Base-by-base conservation (phyloP, 53 echinoderm and acorn worm genomes). In the Zoroaster sp. region DNA sequence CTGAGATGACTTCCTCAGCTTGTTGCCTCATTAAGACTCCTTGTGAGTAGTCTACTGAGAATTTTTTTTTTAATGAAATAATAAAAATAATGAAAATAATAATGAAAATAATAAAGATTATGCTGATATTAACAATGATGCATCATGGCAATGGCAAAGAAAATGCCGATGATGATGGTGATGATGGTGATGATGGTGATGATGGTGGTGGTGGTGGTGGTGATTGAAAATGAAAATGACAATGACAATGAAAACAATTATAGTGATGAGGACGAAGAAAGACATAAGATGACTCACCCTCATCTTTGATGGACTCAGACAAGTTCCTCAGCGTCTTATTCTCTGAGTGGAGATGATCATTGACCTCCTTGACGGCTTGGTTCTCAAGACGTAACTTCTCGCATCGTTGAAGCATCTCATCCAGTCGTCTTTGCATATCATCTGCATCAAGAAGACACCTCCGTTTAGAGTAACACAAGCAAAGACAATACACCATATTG, bases 331-430 rank as follows among this genome's bases (percentile, higher is more conserved):
- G 87, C 39, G 88, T 66, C 40, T 69, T 72, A 74, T 96, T 98
- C 83, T 99, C 94, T 11, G 72, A 66, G 46, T 91, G 89, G 10
- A 99, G 86, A 14, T 79, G 91, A 39, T 96, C 91, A 55, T 99
- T 99, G 30, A 92, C 94, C 35, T 93, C 89, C 41, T 91, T 87
- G 33, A 99, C 93, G 17, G 94, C 91, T 21, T 88, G 73, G 63
- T 99, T 96, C 66, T 98, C 95, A 43, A 90, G 74, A 28, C 91
- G 72, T 59, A 93, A 73, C 42, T 88, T 54, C n/a, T 99, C 91
- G 38, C 99, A 96, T 2, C 73, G 74, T 21, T 91, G 55, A 35
- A 75, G 40, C 44, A 86, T 47, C 52, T 88, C 73, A 0, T 73
- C 51, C 14, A 89, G 69, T 51, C 41, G 40, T 14, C 40, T 69